Evolutionary conservation across 2,113 vertebrate genomes (phyloP).

Genomic region (Irena cyanogastra): DNA sequence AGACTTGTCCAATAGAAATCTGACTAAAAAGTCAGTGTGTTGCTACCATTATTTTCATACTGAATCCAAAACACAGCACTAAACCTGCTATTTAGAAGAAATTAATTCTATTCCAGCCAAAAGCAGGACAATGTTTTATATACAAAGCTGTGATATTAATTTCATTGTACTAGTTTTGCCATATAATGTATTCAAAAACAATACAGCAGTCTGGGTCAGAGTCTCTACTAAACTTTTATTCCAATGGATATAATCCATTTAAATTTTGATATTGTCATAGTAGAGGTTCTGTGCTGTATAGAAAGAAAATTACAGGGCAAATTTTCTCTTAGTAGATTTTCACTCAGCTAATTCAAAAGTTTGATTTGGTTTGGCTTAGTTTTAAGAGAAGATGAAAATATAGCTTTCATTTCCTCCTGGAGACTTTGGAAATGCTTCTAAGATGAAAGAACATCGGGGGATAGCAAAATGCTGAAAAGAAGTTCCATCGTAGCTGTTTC

Average conservation of each 20-base stretch:
- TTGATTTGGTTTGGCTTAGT: not conserved
- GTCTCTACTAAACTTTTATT: not conserved
- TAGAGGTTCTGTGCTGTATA: not conserved
- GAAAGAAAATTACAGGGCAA: not conserved
- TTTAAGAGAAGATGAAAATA: not conserved
- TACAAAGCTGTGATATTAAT: not conserved
- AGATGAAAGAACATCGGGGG: not conserved
- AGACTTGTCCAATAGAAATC: not conserved
- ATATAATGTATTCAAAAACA: not conserved
- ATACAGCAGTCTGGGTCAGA: not conserved
- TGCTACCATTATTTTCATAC: not conserved
- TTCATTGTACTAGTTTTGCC: constrained; percentile 9
- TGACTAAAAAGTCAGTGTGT: not conserved
- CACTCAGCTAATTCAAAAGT: not conserved
- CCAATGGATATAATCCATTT: not conserved
- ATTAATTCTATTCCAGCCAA: not conserved
- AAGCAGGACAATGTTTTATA: not conserved
- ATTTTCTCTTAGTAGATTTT: not conserved
- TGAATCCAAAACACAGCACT: not conserved
- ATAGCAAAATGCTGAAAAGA: not conserved
- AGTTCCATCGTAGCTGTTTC: not conserved
- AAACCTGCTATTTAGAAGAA: not conserved
- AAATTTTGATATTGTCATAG: not conserved
- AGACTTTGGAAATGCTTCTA: not conserved
- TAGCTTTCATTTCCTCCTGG: not conserved